phyloP scores from a whole-genome alignment of 2,113 vertebrate species.

The Phasianus colchicus region DNA sequence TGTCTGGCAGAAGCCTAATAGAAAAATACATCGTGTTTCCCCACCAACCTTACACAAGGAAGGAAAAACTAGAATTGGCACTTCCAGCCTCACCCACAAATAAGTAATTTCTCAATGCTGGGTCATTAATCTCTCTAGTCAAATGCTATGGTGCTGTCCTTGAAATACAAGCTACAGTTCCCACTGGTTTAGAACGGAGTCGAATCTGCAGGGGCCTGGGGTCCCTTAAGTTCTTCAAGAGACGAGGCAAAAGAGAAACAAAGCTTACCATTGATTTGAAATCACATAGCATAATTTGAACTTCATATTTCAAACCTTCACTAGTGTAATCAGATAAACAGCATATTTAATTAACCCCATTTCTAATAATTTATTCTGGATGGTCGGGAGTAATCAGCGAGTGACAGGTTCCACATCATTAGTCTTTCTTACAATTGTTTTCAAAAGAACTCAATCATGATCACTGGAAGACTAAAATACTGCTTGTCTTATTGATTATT shows the following conservation, averaged over 20 bases:
- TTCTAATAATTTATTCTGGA: background rate
- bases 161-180: background rate
- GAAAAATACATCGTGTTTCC: background rate
- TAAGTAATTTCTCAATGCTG: background rate
- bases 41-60: background rate
- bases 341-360: constrained; percentile 37
- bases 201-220: background rate
- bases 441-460: constrained; percentile 48
- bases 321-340: constrained; percentile 7
- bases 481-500: constrained; percentile 50
- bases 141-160: background rate
- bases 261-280: background rate
- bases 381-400: constrained; percentile 4
- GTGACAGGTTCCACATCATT: constrained; percentile 40
- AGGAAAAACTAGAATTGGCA: background rate
- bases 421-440: constrained; percentile 24
- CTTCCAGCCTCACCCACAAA: background rate
- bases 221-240: background rate
- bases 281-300: background rate
- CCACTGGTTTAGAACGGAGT: background rate
- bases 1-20: background rate
- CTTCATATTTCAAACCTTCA: background rate
- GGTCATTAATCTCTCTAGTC: background rate
- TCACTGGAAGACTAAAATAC: constrained; percentile 40
- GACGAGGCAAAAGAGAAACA: background rate